These are phyloP conservation scores for Sceloporus tristichus DNA, from an alignment of 2,113 vertebrate species.

Conservation along the genomic window DNA sequence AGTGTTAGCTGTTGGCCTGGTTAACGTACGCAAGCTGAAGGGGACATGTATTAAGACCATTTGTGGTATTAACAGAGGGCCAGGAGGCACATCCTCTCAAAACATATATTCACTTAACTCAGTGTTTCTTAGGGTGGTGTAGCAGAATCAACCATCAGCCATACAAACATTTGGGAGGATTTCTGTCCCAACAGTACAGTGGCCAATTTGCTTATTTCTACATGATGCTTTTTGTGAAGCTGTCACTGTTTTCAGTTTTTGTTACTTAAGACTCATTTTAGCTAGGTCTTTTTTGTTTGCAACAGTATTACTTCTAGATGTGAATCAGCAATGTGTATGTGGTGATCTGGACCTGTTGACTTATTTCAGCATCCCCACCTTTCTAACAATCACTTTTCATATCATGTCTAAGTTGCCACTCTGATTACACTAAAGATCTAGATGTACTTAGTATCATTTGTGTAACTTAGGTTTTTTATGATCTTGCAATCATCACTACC, in stretches of 20 bases:
- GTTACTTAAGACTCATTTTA: not conserved
- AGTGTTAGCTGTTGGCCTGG: constrained; percentile 35
- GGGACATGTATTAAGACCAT: constrained; percentile 20
- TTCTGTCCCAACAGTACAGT: constrained; percentile 61
- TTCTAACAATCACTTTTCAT: not conserved
- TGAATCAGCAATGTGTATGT: constrained; percentile 63
- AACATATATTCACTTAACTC: constrained; percentile 35
- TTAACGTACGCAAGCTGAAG: constrained; percentile 20
- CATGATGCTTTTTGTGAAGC: constrained; percentile 46
- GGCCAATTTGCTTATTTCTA: constrained; percentile 38
- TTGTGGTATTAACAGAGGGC: not conserved
- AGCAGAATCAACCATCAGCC: constrained; percentile 45
- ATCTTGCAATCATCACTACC: constrained; percentile 41
- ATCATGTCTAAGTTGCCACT: constrained; percentile 43
- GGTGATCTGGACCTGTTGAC: not conserved
- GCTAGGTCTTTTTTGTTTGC: not conserved
- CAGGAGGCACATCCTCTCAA: constrained; percentile 52
- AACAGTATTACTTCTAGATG: constrained; percentile 28
- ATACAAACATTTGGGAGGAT: constrained; percentile 45
- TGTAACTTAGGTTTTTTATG: constrained; percentile 33
- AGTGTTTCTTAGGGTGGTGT: constrained; percentile 36
- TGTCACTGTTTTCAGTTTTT: not conserved
- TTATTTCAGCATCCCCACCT: not conserved
- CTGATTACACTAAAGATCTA: constrained; percentile 13
- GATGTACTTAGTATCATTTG: constrained; percentile 44